Base-by-base conservation (phyloP, 2,113 vertebrate genomes). In the Myiopsitta monachus region DNA sequence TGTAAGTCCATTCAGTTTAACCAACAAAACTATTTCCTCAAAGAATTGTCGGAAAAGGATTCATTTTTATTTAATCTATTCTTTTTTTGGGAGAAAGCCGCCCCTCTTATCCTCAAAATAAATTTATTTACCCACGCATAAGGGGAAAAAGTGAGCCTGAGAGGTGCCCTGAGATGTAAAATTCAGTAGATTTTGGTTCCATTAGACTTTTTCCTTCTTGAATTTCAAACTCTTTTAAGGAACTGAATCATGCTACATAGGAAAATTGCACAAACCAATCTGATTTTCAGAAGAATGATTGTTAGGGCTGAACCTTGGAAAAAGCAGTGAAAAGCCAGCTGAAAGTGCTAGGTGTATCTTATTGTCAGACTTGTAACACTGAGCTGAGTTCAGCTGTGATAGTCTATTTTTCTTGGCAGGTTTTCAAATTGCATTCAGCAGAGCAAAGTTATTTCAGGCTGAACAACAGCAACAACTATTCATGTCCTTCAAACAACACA, bases 351-450 rank as follows among this genome's bases (percentile, higher is more conserved):
- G 51, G 64, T 5, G 2, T 64, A 55, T 77, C 82, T 95, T 96
- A 44, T 18, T 94, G 66, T 83, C 46, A 31, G 54, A n/a, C 73
- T 90, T 95, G 39, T 64, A 88, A 79, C 26, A 24, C 54, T 90
- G 84, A 75, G 64, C 67, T 95, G 80, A 1, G 5, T 88, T 95
- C 80, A 66, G 36, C 81, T 95, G 52, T 74, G 88, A 88, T 88
- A 91, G 73, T 66, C 73, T 84, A 44, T 31, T 96, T 96, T 95
- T 93, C 47, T 93, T 91, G 92, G 90, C 77, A 91, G 23, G 23
- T 73, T 95, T 96, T 96, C 83, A 46, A 70, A 94, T 46, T 95
- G 86, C 51, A 79, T 95, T 96, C 93, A 95, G 93, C 81, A 96
- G 63, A 96, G 87, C 54, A 92, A 95, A 95, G 82, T 74, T 96